Conservation (phyloP, 2,888 invertebrate species). For the Dusona sp. region DNA sequence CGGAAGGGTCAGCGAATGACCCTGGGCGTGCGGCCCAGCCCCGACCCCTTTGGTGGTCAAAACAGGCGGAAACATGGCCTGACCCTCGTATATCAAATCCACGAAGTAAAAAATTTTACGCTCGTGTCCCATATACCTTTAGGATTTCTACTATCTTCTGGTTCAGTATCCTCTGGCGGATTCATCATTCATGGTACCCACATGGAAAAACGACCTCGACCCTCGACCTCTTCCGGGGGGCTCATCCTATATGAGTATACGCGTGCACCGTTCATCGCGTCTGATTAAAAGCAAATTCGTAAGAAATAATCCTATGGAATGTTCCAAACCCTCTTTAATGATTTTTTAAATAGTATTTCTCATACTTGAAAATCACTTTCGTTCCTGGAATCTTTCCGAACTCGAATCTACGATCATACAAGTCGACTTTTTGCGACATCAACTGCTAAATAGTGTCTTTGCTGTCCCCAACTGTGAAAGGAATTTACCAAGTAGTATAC, state of each 20-base stretch:
- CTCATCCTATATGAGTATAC: constrained; percentile 25
- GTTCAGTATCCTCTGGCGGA: not conserved
- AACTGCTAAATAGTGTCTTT: not conserved
- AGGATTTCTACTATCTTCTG: not conserved
- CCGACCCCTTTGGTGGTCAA: constrained; percentile 84
- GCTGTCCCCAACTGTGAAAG: not conserved
- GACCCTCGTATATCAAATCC: constrained; percentile 83
- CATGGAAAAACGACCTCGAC: constrained; percentile 57
- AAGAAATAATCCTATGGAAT: constrained; percentile 51
- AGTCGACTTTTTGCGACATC: not conserved
- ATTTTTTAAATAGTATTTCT: not conserved
- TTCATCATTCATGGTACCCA: constrained; percentile 54
- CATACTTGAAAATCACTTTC: not conserved
- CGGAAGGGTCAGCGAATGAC: constrained; percentile 79
- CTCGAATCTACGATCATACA: not conserved
- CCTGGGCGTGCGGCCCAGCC: constrained; percentile 83
- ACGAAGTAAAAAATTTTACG: constrained; percentile 61
- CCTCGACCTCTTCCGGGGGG: constrained; percentile 52
- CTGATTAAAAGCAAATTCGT: constrained; percentile 70
- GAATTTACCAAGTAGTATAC: constrained; percentile 10
- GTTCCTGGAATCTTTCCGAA: not conserved
- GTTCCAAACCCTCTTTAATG: not conserved
- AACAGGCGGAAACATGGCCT: constrained; percentile 85
- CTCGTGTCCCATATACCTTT: constrained; percentile 50
- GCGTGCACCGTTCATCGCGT: constrained; percentile 47